These are phyloP conservation scores for Bucco capensis DNA, from an alignment of 2,113 vertebrate genomes.

Conservation along the genomic window DNA sequence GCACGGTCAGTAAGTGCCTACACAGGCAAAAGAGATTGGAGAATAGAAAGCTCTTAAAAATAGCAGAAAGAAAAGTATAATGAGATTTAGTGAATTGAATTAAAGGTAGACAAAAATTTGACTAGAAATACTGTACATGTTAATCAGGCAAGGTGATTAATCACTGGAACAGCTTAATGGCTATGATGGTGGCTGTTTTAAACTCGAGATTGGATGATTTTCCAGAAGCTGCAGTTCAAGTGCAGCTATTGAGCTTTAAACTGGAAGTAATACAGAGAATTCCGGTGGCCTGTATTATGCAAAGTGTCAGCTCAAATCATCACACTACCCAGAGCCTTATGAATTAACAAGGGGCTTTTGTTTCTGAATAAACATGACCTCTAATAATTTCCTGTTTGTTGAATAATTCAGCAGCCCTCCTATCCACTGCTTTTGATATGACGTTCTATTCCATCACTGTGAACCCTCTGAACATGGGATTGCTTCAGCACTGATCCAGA, in stretches of 20 bases:
- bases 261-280: conserved; percentile 29
- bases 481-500: background rate
- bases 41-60: conserved; percentile 11
- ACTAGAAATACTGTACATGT: background rate
- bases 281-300: background rate
- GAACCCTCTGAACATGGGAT: background rate
- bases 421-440: background rate
- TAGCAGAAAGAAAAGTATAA: background rate
- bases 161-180: conserved; percentile 26
- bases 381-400: conserved; percentile 10
- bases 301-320: conserved; percentile 29
- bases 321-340: background rate
- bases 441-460: background rate
- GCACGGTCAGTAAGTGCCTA: background rate
- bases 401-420: conserved; percentile 8
- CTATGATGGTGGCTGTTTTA: background rate
- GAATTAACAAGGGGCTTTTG: conserved; percentile 28
- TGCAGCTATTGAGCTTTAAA: conserved; percentile 28
- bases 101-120: conserved; percentile 50
- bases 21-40: background rate
- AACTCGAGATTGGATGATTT: background rate
- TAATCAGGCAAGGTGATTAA: conserved; percentile 45
- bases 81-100: conserved; percentile 11
- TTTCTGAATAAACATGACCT: conserved; percentile 30
- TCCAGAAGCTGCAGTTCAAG: conserved; percentile 19